Evolutionary conservation across 2,113 vertebrate species (phyloP), one percentile per base, ranked within the genome.

Genomic region (Notarius quadriscutis): DNA sequence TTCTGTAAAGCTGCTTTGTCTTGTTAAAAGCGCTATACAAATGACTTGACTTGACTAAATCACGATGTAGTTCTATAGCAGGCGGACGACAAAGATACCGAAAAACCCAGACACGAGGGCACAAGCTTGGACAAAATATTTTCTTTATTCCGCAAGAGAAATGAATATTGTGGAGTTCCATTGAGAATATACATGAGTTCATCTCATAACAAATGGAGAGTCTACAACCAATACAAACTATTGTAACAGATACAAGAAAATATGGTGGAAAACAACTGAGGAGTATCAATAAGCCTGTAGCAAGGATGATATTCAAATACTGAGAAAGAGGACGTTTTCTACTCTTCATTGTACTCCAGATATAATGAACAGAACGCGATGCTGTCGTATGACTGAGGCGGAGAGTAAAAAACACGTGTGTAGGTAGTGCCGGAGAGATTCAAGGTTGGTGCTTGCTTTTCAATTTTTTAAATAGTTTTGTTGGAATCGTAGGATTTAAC

Each of bases 81-180:
- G 4, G 25, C 27, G 12, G 75, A 27, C 25, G n/a, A 51, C 25
- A 34, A 34, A 51, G 20, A n/a, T 14, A 5, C 1, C 7, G 22
- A 51, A 14, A 48, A 41, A 72, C 30, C 69, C 30, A 51, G 11
- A 78, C 22, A n/a, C 1, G 25, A 7, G 5, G 5, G 5, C 50
- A 62, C 30, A 81, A 89, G 50, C 89, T 92, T 94, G 90, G 93
- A 93, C 89, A 95, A 95, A 95, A 95, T 95, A 94, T 93, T 93
- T 90, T 94, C 91, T 95, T 95, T 95, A 94, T 95, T 95, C 91
- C 93, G 92, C 91, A 90, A 92, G 90, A 92, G 91, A 92, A 93
- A 91, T 87, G 90, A 93, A 92, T 91, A 90, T 91, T 87, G 92
- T 93, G 92, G 91, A 93, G 88, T 91, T 94, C 92, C 91, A 92